Percentiles rank a stretch among this genome's conserved stretches.
Conservation (phyloP, 1,140 invertebrate species). For the Rhynchophorus ferrugineus region DNA sequence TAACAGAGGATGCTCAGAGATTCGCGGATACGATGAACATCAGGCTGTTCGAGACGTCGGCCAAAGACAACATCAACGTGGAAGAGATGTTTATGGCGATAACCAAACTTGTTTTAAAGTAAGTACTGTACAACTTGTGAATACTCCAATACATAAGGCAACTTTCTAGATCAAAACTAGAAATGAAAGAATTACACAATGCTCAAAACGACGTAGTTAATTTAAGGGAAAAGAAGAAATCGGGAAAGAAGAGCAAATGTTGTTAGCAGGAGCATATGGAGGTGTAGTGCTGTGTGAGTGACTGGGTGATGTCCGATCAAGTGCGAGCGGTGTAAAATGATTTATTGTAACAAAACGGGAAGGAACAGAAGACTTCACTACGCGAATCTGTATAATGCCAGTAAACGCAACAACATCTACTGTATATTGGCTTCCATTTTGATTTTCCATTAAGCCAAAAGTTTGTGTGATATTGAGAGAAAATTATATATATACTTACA, state of each 20-base stretch:
- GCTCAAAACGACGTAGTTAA: constrained; percentile 50
- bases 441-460: too few species aligned
- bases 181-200: constrained; percentile 53
- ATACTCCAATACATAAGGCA: too few species aligned
- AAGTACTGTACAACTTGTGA: neutral
- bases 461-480: too few species aligned
- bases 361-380: too few species aligned
- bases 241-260: constrained; percentile 40
- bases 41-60: constrained; percentile 95
- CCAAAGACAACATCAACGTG: constrained; percentile 98
- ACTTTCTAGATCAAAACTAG: constrained; percentile 45
- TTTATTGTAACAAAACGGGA: too few species aligned
- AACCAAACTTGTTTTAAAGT: constrained; percentile 51
- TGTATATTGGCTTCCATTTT: too few species aligned
- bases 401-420: too few species aligned
- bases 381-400: too few species aligned
- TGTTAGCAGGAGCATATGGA: constrained; percentile 21
- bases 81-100: constrained; percentile 84
- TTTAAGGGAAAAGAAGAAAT: constrained; percentile 48
- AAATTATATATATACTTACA: too few species aligned
- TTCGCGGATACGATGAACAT: constrained; percentile 97
- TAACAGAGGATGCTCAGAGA: constrained; percentile 92
- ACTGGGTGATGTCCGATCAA: neutral
- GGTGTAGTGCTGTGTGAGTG: constrained; percentile 6
- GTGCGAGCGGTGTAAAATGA: too few species aligned